These are phyloP conservation scores for Cheilosia grossa DNA, from an alignment of 2,888 invertebrate genomes.

Conservation along the genomic window DNA sequence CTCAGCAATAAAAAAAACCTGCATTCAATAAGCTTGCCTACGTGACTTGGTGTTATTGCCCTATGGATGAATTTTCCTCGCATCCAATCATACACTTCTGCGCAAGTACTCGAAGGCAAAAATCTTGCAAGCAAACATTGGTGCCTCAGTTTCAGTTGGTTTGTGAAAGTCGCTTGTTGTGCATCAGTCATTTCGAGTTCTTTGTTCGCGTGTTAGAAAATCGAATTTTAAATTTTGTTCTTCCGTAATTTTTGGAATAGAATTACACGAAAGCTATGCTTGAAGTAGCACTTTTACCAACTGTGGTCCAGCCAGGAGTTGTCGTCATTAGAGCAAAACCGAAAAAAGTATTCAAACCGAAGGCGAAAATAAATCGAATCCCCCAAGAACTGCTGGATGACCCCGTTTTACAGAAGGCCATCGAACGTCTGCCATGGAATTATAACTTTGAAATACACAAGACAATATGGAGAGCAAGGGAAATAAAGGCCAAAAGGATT, in stretches of 20 bases:
- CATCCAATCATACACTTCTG: slow-evolving; percentile 48
- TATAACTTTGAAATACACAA: slow-evolving; percentile 99
- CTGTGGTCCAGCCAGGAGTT: slow-evolving; percentile 75
- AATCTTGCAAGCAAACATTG: slow-evolving; percentile 37
- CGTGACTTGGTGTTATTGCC: slow-evolving; percentile 62
- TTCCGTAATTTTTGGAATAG: slow-evolving; percentile 19
- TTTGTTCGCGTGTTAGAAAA: slow-evolving; percentile 46
- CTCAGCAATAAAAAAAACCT: background rate
- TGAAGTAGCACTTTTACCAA: slow-evolving; percentile 45
- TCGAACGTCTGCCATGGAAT: slow-evolving; percentile 92
- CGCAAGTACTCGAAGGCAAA: slow-evolving; percentile 28
- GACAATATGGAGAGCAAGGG: slow-evolving; percentile 97
- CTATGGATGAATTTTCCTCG: slow-evolving; percentile 64
- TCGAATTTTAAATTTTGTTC: background rate
- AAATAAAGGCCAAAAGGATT: slow-evolving; percentile 92
- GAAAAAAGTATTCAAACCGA: slow-evolving; percentile 91
- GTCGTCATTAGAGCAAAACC: slow-evolving; percentile 91
- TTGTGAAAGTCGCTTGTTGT: slow-evolving; percentile 66
- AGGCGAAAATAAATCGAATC: slow-evolving; percentile 90
- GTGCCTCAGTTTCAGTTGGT: slow-evolving; percentile 44
- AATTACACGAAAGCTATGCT: slow-evolving; percentile 36
- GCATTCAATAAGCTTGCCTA: slow-evolving; percentile 46
- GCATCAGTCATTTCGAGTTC: slow-evolving; percentile 15
- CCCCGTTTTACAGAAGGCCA: slow-evolving; percentile 88
- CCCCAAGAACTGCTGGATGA: slow-evolving; percentile 91